Conservation (phyloP, 2,113 vertebrate species). For the Cryptotis parvus region DNA sequence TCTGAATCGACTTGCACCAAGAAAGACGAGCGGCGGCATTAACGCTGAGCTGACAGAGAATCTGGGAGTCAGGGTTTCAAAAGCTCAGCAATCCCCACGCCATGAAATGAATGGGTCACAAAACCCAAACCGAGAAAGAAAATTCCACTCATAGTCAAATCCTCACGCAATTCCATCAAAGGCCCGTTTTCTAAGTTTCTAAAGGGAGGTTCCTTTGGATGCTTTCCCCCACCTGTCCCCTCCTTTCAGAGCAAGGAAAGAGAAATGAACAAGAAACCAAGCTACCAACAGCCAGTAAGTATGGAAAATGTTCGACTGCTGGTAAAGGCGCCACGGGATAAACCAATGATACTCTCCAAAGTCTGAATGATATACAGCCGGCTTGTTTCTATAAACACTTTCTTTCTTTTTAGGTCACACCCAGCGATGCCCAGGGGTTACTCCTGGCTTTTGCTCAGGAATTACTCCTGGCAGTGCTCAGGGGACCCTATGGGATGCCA, state of each 20-base stretch:
- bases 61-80: background rate
- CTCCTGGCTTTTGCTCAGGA: too few species aligned
- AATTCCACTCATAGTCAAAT: slow-evolving; percentile 20
- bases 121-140: background rate
- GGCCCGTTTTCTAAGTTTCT: background rate
- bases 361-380: background rate
- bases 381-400: too few species aligned
- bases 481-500: too few species aligned
- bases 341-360: slow-evolving; percentile 43
- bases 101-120: background rate
- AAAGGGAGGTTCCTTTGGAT: background rate
- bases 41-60: background rate
- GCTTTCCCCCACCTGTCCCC: too few species aligned
- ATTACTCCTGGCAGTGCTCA: too few species aligned
- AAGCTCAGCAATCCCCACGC: background rate
- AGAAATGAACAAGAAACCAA: background rate
- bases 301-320: background rate
- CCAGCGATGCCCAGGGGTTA: too few species aligned
- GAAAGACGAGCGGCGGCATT: background rate
- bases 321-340: background rate
- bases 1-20: background rate
- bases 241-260: background rate
- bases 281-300: slow-evolving; percentile 13
- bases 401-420: too few species aligned
- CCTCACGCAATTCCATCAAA: background rate